Evolutionary conservation across 30 jellyfish, hydroid and myxozoan genomes (phyloP).

Genomic region (Pseudorhiza aurosa): DNA sequence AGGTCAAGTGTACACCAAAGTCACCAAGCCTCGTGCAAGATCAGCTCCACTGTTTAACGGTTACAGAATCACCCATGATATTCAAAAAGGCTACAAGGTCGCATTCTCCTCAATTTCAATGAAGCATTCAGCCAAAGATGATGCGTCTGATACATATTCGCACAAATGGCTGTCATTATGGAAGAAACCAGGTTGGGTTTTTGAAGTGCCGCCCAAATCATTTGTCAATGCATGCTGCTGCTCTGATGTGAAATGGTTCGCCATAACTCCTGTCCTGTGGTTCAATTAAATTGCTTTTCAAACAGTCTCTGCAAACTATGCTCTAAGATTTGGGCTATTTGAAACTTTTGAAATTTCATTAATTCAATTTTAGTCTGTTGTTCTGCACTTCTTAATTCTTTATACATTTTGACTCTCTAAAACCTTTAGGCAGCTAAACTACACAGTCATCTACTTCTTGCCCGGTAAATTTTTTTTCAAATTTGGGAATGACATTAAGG

Average conservation of each 20-base stretch:
- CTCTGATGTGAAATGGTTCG: constrained; percentile 42
- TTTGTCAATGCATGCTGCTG: background rate
- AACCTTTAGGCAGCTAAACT: too few species aligned
- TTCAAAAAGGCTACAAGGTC: background rate
- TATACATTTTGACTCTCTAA: too few species aligned
- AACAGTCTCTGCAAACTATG: background rate
- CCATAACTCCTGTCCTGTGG: constrained; percentile 69
- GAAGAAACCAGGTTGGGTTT: constrained; percentile 51
- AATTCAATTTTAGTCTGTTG: too few species aligned
- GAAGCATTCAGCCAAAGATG: background rate
- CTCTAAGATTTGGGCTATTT: background rate
- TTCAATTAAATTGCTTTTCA: background rate
- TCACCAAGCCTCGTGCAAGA: background rate
- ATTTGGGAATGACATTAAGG: too few species aligned
- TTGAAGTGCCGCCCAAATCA: background rate
- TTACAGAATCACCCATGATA: background rate
- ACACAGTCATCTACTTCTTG: too few species aligned
- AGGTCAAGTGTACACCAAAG: background rate
- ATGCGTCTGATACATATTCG: background rate
- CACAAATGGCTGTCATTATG: constrained; percentile 24
- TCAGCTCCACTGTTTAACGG: background rate
- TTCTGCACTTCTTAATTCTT: too few species aligned
- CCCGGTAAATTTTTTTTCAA: too few species aligned
- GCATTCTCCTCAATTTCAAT: background rate
- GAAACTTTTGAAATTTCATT: too few species aligned